phyloP scores from a whole-genome alignment of 2,113 vertebrate genomes.

The Ammodytes marinus region DNA sequence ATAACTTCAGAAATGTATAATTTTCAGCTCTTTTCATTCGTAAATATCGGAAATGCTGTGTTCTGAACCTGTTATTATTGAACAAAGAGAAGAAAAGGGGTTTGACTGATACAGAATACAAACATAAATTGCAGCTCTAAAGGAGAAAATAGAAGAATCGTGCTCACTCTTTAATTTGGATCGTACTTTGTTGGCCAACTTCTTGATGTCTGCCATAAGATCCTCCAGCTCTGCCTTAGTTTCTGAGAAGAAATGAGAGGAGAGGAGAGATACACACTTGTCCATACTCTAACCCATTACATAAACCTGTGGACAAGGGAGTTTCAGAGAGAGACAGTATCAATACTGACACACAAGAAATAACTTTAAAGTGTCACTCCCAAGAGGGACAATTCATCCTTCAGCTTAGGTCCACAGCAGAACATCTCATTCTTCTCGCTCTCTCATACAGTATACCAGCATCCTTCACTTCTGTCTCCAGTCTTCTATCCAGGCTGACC shows the following conservation, averaged over 20 bases:
- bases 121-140: neutral
- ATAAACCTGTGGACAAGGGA: neutral
- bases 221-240: constrained; percentile 96
- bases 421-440: neutral
- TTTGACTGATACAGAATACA: constrained; percentile 8
- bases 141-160: neutral
- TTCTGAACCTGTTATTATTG: neutral
- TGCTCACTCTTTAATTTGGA: constrained; percentile 98
- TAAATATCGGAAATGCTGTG: neutral
- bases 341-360: constrained; percentile 40
- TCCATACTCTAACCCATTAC: constrained; percentile 1
- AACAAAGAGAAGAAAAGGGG: neutral
- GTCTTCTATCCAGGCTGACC: neutral
- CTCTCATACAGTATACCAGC: constrained; percentile 1
- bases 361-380: constrained; percentile 4
- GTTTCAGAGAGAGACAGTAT: constrained; percentile 42
- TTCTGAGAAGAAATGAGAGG: constrained; percentile 80
- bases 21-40: neutral
- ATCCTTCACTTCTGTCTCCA: neutral
- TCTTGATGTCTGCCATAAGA: constrained; percentile 97
- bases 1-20: neutral
- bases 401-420: constrained; percentile 26
- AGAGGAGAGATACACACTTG: constrained; percentile 35
- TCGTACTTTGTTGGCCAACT: constrained; percentile 96
- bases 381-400: constrained; percentile 30